A percentile compares a stretch with the other conserved stretches of the same genome.
Evolutionary conservation across 2,888 invertebrate genomes (phyloP).

Genomic region (Philhelius pedissequus): DNA sequence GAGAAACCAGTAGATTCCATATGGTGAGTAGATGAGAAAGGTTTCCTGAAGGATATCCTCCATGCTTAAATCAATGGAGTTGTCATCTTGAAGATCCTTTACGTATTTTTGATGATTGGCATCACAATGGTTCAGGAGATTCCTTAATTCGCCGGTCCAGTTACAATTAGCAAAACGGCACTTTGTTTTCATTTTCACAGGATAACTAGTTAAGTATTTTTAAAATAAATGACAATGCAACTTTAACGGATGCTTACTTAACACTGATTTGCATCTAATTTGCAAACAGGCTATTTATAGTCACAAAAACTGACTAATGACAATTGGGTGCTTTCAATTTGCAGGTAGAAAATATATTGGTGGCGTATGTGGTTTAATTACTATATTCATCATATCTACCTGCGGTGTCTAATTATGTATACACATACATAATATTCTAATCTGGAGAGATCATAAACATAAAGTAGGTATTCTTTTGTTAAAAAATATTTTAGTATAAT

Average conservation of each 20-base stretch:
- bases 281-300: not conserved
- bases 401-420: too few species aligned
- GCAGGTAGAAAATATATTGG: too few species aligned
- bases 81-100: slow-evolving; percentile 23
- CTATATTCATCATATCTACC: too few species aligned
- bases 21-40: slow-evolving; percentile 18
- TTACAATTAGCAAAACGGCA: slow-evolving; percentile 23
- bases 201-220: too few species aligned
- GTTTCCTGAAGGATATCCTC: slow-evolving; percentile 23
- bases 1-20: slow-evolving; percentile 48
- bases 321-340: too few species aligned
- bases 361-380: too few species aligned
- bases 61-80: slow-evolving; percentile 21
- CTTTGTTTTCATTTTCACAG: slow-evolving; percentile 6
- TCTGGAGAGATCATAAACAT: too few species aligned
- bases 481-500: too few species aligned
- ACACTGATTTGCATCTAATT: not conserved
- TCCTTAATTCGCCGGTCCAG: slow-evolving; percentile 18
- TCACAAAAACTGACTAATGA: not conserved
- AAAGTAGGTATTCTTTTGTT: too few species aligned
- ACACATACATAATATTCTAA: too few species aligned
- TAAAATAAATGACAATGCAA: not conserved
- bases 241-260: not conserved
- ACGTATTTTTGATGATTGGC: slow-evolving; percentile 32
- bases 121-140: slow-evolving; percentile 44